These are phyloP conservation scores for Lepus townsendii DNA, from an alignment of 2,797 vertebrate genomes.

Conservation along the genomic window DNA sequence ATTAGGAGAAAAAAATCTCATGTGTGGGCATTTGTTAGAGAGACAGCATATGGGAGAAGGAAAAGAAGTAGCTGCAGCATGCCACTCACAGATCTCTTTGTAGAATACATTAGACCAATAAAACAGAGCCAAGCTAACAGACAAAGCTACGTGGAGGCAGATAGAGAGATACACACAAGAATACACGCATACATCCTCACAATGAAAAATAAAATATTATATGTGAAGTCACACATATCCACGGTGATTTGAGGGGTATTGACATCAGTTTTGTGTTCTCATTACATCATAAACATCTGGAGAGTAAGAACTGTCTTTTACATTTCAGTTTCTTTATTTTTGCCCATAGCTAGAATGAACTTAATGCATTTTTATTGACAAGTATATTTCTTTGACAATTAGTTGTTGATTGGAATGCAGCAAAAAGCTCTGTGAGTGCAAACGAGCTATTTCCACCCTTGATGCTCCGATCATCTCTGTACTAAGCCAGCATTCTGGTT, in stretches of 20 bases:
- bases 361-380: slow-evolving; percentile 54
- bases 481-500: background rate
- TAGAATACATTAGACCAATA: slow-evolving; percentile 56
- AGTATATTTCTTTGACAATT: slow-evolving; percentile 65
- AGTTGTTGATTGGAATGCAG: slow-evolving; percentile 17
- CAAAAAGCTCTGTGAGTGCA: background rate
- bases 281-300: slow-evolving; percentile 28
- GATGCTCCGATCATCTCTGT: background rate
- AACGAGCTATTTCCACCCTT: background rate
- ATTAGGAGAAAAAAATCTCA: slow-evolving; percentile 2
- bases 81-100: slow-evolving; percentile 32
- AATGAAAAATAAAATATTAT: background rate
- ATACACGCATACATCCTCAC: background rate
- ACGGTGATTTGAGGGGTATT: background rate
- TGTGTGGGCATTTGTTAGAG: slow-evolving; percentile 29
- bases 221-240: background rate
- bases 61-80: background rate
- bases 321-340: slow-evolving; percentile 23
- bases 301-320: slow-evolving; percentile 48
- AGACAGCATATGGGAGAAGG: slow-evolving; percentile 6
- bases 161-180: background rate
- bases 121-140: slow-evolving; percentile 50
- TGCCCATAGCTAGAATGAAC: background rate
- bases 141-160: background rate
- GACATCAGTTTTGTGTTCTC: background rate